phyloP scores from a whole-genome alignment of 1,140 invertebrate species.

The Danaus plexippus region DNA sequence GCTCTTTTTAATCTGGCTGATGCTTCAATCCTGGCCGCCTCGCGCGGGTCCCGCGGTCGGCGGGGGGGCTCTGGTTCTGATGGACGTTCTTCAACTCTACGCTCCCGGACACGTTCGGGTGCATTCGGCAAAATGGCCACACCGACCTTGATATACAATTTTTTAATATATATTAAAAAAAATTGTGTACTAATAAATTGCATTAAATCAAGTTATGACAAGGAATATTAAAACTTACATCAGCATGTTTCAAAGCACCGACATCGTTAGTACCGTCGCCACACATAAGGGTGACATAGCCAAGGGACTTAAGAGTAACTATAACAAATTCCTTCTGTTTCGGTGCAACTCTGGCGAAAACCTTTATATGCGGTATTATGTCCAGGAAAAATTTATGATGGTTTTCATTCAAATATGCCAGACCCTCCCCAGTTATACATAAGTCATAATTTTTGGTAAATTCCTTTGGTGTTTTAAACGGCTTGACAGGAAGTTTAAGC shows the following conservation, averaged over 20 bases:
- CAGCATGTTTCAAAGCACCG: slow-evolving; percentile 98
- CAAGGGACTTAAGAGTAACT: slow-evolving; percentile 88
- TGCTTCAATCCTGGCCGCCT: slow-evolving; percentile 40
- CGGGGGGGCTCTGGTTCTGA: slow-evolving; percentile 41
- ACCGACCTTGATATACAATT: slow-evolving; percentile 69
- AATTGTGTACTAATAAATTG: too few species aligned
- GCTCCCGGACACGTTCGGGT: slow-evolving; percentile 74
- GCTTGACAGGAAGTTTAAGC: slow-evolving; percentile 73
- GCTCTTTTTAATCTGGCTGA: slow-evolving; percentile 77
- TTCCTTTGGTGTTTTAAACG: slow-evolving; percentile 65
- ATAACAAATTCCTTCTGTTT: slow-evolving; percentile 98
- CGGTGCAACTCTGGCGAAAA: slow-evolving; percentile 95
- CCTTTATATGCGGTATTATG: slow-evolving; percentile 88
- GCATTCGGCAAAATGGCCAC: slow-evolving; percentile 92
- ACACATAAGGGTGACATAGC: slow-evolving; percentile 97
- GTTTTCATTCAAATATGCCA: slow-evolving; percentile 80
- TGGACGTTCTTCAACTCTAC: slow-evolving; percentile 33
- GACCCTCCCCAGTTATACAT: slow-evolving; percentile 94
- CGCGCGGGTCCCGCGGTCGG: slow-evolving; percentile 35
- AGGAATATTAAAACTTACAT: slow-evolving; percentile 79
- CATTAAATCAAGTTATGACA: not conserved
- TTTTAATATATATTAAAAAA: too few species aligned
- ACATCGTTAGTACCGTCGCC: slow-evolving; percentile 99
- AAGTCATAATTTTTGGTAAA: slow-evolving; percentile 85
- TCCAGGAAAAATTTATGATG: slow-evolving; percentile 77